phyloP scores from a whole-genome alignment of 2,113 vertebrate species.

The Amblyornis subalaris region DNA sequence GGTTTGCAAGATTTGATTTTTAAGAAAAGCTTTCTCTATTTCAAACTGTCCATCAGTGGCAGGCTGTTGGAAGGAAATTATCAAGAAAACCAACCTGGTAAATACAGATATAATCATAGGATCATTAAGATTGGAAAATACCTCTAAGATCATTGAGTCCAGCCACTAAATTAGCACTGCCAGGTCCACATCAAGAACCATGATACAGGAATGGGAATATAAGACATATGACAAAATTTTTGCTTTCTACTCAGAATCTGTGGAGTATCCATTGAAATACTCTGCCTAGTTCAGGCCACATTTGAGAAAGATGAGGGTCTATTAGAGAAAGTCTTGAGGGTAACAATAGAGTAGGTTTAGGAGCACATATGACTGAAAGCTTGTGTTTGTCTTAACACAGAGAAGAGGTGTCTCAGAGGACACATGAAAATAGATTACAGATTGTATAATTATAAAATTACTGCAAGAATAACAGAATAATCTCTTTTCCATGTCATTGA shows the following conservation, averaged over 20 bases:
- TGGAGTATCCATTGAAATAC: not conserved
- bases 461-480: not conserved
- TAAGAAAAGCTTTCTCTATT: not conserved
- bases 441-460: not conserved
- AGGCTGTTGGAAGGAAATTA: not conserved
- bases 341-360: not conserved
- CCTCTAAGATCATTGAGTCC: not conserved
- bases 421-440: not conserved
- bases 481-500: not conserved
- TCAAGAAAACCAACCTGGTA: not conserved
- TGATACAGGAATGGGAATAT: not conserved
- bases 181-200: not conserved
- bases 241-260: not conserved
- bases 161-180: not conserved
- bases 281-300: not conserved
- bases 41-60: not conserved
- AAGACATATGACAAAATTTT: not conserved
- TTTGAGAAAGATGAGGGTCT: not conserved
- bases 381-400: not conserved
- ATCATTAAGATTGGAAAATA: not conserved
- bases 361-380: not conserved
- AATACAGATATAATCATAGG: not conserved
- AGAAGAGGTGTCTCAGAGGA: not conserved
- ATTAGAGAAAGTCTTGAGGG: not conserved
- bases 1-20: not conserved